Evolutionary conservation across 2,113 vertebrate genomes (phyloP).

Genomic region (Pipra filicauda): DNA sequence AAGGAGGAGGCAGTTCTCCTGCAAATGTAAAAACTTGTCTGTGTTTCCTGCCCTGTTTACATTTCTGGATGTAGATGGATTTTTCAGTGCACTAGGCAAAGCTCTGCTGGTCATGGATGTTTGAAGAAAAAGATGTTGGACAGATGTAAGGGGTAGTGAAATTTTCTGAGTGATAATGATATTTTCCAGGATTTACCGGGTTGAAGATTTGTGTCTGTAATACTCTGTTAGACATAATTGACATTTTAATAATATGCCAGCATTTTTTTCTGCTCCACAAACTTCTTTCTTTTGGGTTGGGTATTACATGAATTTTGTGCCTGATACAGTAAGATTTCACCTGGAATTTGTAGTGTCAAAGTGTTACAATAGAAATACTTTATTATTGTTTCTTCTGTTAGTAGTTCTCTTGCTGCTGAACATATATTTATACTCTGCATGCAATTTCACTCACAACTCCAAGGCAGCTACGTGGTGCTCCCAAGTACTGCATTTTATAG

Average conservation of each 20-base stretch:
- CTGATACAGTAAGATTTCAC: background rate
- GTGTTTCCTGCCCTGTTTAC: background rate
- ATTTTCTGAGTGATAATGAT: background rate
- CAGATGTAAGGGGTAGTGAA: background rate
- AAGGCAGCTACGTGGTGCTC: background rate
- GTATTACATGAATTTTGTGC: background rate
- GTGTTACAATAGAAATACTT: background rate
- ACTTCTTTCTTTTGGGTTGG: background rate
- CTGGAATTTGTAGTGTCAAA: background rate
- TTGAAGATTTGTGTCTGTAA: background rate
- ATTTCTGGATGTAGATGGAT: background rate
- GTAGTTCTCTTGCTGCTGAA: background rate
- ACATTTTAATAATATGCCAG: background rate
- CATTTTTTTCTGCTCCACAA: background rate
- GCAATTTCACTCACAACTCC: background rate
- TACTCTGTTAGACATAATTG: background rate
- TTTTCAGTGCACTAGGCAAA: background rate
- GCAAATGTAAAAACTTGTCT: background rate
- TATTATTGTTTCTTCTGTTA: background rate
- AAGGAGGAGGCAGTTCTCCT: background rate
- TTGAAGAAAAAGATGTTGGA: background rate
- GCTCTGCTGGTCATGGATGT: background rate
- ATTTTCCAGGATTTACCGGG: background rate
- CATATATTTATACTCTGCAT: background rate
- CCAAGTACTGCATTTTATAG: constrained; percentile 18